Percentiles rank a stretch among this genome's conserved stretches.
Conservation (phyloP, 2,797 vertebrate genomes). For the Pangasius sanitwongsei region DNA sequence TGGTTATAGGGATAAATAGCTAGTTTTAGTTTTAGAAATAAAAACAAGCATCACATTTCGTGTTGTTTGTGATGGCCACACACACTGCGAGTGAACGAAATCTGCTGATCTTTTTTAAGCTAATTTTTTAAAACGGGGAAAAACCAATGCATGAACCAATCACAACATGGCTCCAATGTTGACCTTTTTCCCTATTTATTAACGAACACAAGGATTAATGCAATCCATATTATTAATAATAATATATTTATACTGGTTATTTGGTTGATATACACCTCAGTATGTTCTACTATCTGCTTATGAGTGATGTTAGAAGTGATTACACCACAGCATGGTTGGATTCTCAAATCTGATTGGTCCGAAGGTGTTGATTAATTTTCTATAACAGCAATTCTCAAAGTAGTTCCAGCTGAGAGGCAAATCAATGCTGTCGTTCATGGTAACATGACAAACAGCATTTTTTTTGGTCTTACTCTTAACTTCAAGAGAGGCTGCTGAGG, state of each 20-base stretch:
- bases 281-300: not conserved
- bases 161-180: not conserved
- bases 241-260: not conserved
- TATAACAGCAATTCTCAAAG: not conserved
- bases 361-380: not conserved
- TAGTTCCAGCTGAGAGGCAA: not conserved
- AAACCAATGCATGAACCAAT: not conserved
- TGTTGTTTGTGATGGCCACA: not conserved
- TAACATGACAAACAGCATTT: not conserved
- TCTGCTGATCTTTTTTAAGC: not conserved
- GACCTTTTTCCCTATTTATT: not conserved
- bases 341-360: not conserved
- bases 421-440: not conserved
- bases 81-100: not conserved
- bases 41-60: not conserved
- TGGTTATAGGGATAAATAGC: not conserved
- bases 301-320: not conserved
- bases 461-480: not conserved
- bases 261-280: not conserved
- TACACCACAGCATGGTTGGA: not conserved
- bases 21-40: not conserved
- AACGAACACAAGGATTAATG: not conserved
- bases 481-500: not conserved
- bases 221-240: not conserved
- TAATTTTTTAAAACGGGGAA: not conserved